Evolutionary conservation across 2,797 vertebrate genomes (phyloP), one percentile per base, ranked within the genome.

Genomic region (Pangasius macronema): DNA sequence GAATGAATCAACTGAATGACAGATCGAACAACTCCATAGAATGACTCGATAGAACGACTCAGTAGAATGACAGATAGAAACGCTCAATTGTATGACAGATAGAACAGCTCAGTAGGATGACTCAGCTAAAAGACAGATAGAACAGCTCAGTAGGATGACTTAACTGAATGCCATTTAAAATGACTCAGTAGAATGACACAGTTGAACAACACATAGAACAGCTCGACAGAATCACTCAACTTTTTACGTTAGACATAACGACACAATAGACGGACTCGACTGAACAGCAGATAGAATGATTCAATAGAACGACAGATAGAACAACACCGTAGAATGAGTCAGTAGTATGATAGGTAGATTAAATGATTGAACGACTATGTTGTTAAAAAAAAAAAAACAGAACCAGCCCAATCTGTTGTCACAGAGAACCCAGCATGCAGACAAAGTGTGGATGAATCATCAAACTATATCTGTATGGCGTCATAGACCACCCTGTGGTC

Each of bases 361-460:
- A 36, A 72, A 72, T 10, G 36, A 72, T 22, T 18, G 3, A 68
- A 36, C 16, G 33, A 36, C 33, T 68, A n/a, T 22, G 18, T 36
- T 68, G 33, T 68, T 68, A 33, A 22, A 65, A 65, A 65, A 14
- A 5, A 67, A 59, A n/a, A 63, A n/a, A 57, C 36, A 73, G 22
- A 73, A 73, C 70, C 39, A 46, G 0, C 9, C 22, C 9, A 24
- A 42, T 73, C 70, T 46, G 70, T 73, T 46, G 39, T 46, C 39
- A 10, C 16, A 9, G n/a, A 33, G n/a, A 53, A 33, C n/a, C n/a
- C 16, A 55, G 49, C 16, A 77, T 30, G 49, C 27, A 53, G 5
- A 49, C 73, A 51, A 72, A 76, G 46, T 51, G 46, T 51, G 73
- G 46, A 73, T 73, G 39, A 73, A n/a, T 77, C 49, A 77, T 20